Conservation (phyloP, 2,888 invertebrate genomes). For the Heliconius cydno region DNA sequence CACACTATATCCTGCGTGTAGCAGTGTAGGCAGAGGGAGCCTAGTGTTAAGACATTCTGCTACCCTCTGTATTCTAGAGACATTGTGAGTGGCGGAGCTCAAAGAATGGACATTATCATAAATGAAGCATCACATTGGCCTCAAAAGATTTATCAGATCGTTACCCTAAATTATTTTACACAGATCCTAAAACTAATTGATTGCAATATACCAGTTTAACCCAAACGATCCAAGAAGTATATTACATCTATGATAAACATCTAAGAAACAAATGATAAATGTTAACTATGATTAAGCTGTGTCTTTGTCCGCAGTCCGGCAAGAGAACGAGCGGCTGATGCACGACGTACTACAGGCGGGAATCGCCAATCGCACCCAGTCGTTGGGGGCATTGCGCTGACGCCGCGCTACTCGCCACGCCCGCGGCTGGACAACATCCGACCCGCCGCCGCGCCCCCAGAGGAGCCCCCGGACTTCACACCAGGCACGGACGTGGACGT, state of each 20-base stretch:
- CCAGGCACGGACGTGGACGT: conserved; percentile 48
- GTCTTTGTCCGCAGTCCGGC: conserved; percentile 88
- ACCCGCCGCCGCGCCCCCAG: conserved; percentile 78
- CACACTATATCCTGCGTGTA: no score
- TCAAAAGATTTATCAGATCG: not conserved
- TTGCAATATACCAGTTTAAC: not conserved
- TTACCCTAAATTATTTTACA: not conserved
- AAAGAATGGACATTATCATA: no score
- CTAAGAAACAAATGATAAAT: not conserved
- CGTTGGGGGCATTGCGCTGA: conserved; percentile 81
- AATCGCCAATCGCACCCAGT: conserved; percentile 83
- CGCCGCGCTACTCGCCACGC: conserved; percentile 81
- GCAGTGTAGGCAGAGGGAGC: no score
- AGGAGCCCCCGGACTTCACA: conserved; percentile 66
- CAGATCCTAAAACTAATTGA: not conserved
- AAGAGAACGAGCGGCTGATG: conserved; percentile 94
- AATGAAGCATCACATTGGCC: no score
- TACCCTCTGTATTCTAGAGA: no score
- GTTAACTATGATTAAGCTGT: conserved; percentile 65
- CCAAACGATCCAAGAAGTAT: not conserved
- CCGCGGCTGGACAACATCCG: conserved; percentile 76
- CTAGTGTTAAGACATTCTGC: no score
- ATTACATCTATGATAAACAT: no score
- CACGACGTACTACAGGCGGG: conserved; percentile 88
- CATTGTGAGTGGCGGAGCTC: no score